Base-by-base conservation (phyloP, 2,888 invertebrate species). In the Allolobophora icterica region DNA sequence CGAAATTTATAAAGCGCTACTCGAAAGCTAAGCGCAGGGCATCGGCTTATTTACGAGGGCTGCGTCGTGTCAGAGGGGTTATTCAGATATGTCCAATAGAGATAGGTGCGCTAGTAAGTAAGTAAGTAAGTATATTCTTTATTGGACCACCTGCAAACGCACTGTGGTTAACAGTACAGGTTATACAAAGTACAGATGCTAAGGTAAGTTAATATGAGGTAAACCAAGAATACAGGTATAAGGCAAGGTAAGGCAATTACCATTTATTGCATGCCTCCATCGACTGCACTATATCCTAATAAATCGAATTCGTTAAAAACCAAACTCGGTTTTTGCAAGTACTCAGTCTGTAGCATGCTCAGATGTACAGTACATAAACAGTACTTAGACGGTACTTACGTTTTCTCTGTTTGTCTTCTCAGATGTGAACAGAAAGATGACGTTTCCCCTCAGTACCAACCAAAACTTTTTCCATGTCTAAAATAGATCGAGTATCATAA, bases 401-500 rank as follows among this genome's bases (percentile, higher is more conserved):
- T 71, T 71, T 87, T 87, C 87, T 34, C 15, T 87, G 87, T 38
- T 87, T 13, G 34, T 8, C 19, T 87, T 87, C 13, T 87, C 38
- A 30, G 87, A 87, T 5, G 35, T 35, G 87, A 35, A 87, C 1
- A 87, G 87, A 38, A 34, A 35, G 87, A 87, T 87, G 87, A 87
- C 8, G 38, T 34, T 87, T 19, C 87, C 87, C n/a, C 35, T 87
- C 34, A 87, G 87, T 19, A 87, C 87, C 34, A 87, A 17, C 87
- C 87, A 87, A 35, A 24, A 87, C 87, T 38, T 87, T 24, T 87
- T 87, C 87, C 87, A 87, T 34, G 87, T 38, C 87, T 87, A 8
- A 87, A 87, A 87, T 38, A 3, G 8, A 87, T 87, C 87, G 35
- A 0, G 38, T 35, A 21, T 87, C 87, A 35, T 52, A 24, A 52